Evolutionary conservation across 2,113 vertebrate genomes (phyloP), one percentile per base, ranked within the genome.

Genomic region (Canis aureus): DNA sequence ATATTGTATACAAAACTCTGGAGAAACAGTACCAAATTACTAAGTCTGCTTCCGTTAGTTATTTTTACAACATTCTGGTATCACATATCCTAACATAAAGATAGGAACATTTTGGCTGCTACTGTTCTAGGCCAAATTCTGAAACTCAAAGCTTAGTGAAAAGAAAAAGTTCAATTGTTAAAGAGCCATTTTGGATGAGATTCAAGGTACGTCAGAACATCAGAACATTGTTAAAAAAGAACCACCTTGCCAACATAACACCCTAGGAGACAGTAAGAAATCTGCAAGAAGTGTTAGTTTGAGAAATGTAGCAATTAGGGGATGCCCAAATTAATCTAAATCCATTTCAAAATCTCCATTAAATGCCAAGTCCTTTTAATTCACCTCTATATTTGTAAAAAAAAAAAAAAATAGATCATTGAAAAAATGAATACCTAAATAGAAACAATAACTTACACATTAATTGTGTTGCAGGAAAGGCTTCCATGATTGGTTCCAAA

Each of bases 71-170:
- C 29, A 80, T 7, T 49, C 55, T 66, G 19, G 35, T 76, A 87
- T 64, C n/a, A 29, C 2, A 78, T 6, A 53, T 57, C 32, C 51
- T 84, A 59, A 83, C 17, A 95, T 19, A 95, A 69, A 69, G 49
- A 91, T 7, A 59, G 29, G 4, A 79, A 64, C 27, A 82, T 59
- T 85, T 85, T 86, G 64, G 55, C 25, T 86, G 13, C 29, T 86
- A 22, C 16, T 69, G 96, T 83, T 59, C 69, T 57, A 78, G 62
- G 64, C 55, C 95, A 64, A 84, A 84, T 93, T 76, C 59, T 85
- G 49, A 89, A 83, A 95, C 27, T 64, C 23, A 81, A 92, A 96
- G 19, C 10, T 84, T 90, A 84, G 62, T 79, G 64, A 94, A 86
- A 71, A 95, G n/a, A 8, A 55, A 74, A 76, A 79, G 22, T 73